Evolutionary conservation across 2,797 vertebrate genomes (phyloP), one percentile per base, ranked within the genome.

Genomic region (Anguilla anguilla): DNA sequence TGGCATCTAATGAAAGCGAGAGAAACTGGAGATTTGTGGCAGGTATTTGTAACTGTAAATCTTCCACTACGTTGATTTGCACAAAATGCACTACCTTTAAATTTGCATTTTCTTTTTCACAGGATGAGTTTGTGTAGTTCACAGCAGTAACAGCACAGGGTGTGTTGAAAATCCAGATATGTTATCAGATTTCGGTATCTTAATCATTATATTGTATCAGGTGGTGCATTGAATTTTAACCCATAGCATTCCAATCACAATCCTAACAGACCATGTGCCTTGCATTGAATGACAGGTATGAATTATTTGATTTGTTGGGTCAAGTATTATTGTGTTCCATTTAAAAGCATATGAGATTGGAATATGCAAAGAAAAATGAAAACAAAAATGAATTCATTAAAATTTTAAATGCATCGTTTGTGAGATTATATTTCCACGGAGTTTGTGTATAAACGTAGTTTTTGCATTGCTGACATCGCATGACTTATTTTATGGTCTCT

Each of bases 21-120:
- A 82, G 43, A 82, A 46, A 51, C 79, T 51, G 46, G 46, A 82
- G 79, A n/a, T 49, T n/a, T 82, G 19, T 82, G 46, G 79, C 79
- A 49, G 79, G 25, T 51, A 82, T 82, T 82, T 51, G 22, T 51
- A 28, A n/a, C 79, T 35, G 19, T 82, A 51, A 46, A 25, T 82
- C 46, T 11, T 25, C 79, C 46, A 49, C 79, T 51, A 46, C 25
- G 79, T 10, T 49, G 22, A 49, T 81, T 49, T 51, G 22, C 77
- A 81, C 7, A 22, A 81, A 81, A 49, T 49, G 43, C 35, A 19
- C 25, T 77, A n/a, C 46, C 46, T 79, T 43, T 2, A 39, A 15
- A 74, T 74, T 74, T 35, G 28, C 74, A 79, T 1, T 74, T 74
- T 35, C 35, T 43, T 79, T 72, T 79, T 22, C 74, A 79, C 17